These are phyloP conservation scores for Pseudoips prasinana DNA, from an alignment of 2,888 invertebrate genomes.

Conservation along the genomic window DNA sequence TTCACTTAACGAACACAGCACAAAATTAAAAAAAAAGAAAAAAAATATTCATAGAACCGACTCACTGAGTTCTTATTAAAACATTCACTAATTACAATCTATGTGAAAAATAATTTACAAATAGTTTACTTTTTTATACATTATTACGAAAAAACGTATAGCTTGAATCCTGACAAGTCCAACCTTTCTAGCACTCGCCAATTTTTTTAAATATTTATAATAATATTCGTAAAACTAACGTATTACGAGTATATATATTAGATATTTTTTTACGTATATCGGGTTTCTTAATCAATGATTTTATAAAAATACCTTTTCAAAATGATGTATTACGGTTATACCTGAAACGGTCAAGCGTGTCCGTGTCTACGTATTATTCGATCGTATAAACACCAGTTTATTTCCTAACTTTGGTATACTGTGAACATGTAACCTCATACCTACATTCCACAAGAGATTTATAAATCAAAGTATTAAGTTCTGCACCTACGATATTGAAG, in stretches of 20 bases:
- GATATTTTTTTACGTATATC: slow-evolving; percentile 78
- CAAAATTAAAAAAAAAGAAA: slow-evolving; percentile 58
- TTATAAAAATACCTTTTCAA: slow-evolving; percentile 78
- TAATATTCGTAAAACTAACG: slow-evolving; percentile 67
- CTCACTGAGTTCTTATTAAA: slow-evolving; percentile 67
- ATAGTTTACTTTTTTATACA: slow-evolving; percentile 60
- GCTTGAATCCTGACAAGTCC: slow-evolving; percentile 71
- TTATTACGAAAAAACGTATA: slow-evolving; percentile 74
- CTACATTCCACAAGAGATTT: slow-evolving; percentile 57
- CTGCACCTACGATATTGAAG: slow-evolving; percentile 67
- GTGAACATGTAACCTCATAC: slow-evolving; percentile 63
- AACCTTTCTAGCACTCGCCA: slow-evolving; percentile 54
- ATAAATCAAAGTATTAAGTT: slow-evolving; percentile 36
- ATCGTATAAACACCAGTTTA: slow-evolving; percentile 60
- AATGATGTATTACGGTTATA: slow-evolving; percentile 49
- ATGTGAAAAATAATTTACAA: slow-evolving; percentile 77
- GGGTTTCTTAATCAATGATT: slow-evolving; percentile 77
- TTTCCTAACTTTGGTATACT: slow-evolving; percentile 81
- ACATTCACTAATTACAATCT: slow-evolving; percentile 72
- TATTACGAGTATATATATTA: slow-evolving; percentile 74
- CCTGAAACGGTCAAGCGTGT: slow-evolving; percentile 34
- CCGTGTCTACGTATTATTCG: slow-evolving; percentile 38
- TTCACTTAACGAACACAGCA: slow-evolving; percentile 80
- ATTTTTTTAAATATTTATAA: slow-evolving; percentile 43
- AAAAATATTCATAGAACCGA: slow-evolving; percentile 63